Percentiles rank a stretch among this genome's conserved stretches.
Conservation (phyloP, 2,113 vertebrate genomes). For the Cephalopholis sonnerati region DNA sequence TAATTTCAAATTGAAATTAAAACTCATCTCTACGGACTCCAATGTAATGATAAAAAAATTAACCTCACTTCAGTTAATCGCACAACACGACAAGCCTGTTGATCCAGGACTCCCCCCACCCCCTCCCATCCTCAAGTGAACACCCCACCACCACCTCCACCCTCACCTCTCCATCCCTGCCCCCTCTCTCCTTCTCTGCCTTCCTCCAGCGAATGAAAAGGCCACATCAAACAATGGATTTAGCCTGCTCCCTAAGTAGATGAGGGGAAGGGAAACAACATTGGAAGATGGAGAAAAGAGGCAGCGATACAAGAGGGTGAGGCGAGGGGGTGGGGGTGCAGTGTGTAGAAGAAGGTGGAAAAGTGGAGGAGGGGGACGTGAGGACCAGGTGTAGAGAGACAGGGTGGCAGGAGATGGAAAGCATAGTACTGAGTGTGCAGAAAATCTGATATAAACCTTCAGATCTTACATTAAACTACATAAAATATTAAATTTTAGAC, state of each 20-base stretch:
- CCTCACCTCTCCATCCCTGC: conserved; percentile 23
- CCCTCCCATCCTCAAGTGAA: conserved; percentile 43
- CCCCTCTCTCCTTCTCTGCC: conserved; percentile 14
- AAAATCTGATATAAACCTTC: background rate
- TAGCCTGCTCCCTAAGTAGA: conserved; percentile 45
- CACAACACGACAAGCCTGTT: conserved; percentile 38
- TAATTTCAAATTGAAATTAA: conserved; percentile 22
- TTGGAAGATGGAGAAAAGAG: conserved; percentile 32
- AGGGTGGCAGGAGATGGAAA: background rate
- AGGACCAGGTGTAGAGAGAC: conserved; percentile 15
- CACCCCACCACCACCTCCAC: background rate
- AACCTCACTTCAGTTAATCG: conserved; percentile 29
- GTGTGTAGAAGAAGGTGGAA: background rate
- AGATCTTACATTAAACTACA: background rate
- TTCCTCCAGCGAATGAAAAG: conserved; percentile 59
- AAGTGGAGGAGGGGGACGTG: conserved; percentile 14
- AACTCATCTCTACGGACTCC: background rate
- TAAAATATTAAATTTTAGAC: background rate
- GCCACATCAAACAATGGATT: conserved; percentile 72
- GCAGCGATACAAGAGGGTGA: background rate
- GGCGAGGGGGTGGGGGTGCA: background rate
- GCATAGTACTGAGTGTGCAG: background rate
- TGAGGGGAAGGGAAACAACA: conserved; percentile 36
- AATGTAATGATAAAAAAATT: background rate
- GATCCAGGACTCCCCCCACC: conserved; percentile 20